These are phyloP conservation scores for Porites lutea DNA, from an alignment of 64 coral and sea anemone genomes.

Conservation along the genomic window DNA sequence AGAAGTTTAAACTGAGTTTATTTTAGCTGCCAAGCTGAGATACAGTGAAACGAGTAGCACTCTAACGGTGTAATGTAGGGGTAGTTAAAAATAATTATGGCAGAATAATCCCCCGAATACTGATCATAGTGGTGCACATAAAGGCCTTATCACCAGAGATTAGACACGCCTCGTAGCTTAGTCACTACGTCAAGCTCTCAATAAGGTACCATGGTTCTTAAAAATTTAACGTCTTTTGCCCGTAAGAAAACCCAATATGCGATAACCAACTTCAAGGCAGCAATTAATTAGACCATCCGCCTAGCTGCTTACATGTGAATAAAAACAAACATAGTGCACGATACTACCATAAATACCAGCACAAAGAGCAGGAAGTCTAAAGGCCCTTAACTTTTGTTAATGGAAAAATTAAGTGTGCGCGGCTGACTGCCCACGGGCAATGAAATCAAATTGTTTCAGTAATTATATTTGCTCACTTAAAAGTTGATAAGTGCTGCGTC, in stretches of 20 bases:
- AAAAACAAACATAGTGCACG: background rate
- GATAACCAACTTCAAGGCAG: slow-evolving; percentile 6
- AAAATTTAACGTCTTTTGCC: background rate
- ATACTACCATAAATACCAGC: background rate
- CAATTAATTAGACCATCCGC: background rate
- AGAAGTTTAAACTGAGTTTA: too few relatives aligned
- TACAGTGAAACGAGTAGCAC: too few relatives aligned
- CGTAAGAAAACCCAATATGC: slow-evolving; percentile 6
- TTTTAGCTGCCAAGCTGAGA: too few relatives aligned
- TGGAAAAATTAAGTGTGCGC: background rate
- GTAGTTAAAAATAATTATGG: too few relatives aligned
- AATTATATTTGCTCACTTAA: slow-evolving; percentile 6
- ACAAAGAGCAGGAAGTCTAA: background rate
- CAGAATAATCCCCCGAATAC: too few relatives aligned
- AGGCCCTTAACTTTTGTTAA: background rate
- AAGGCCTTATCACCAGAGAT: too few relatives aligned
- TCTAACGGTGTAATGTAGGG: too few relatives aligned
- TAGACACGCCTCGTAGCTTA: background rate
- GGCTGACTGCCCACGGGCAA: too few relatives aligned
- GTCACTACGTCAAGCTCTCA: background rate
- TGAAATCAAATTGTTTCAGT: slow-evolving; percentile 1
- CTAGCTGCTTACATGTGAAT: background rate
- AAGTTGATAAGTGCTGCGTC: background rate
- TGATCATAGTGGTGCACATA: too few relatives aligned
- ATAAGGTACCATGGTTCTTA: slow-evolving; percentile 6